Percentiles rank a stretch among this genome's conserved stretches.
Evolutionary conservation across 1,140 invertebrate species (phyloP).

Genomic region (Solenopsis invicta): DNA sequence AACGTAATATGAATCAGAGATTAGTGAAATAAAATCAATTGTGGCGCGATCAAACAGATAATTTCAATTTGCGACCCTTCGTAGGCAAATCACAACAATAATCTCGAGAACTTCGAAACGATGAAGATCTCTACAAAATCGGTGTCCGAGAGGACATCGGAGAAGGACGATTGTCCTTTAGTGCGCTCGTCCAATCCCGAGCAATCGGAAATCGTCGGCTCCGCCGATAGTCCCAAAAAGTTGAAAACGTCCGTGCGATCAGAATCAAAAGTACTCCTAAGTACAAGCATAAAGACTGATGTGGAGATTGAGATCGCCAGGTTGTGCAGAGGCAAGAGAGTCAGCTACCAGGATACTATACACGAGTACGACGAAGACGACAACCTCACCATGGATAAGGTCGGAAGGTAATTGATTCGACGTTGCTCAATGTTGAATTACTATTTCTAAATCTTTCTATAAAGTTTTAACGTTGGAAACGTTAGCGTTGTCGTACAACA

Average conservation of each 20-base stretch:
- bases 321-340: conserved; percentile 76
- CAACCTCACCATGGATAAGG: conserved; percentile 82
- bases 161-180: conserved; percentile 79
- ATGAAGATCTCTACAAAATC: conserved; percentile 85
- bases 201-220: conserved; percentile 14
- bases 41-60: neutral
- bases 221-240: conserved; percentile 60
- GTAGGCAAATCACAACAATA: conserved; percentile 82
- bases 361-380: conserved; percentile 81
- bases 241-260: conserved; percentile 66
- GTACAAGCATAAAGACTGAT: conserved; percentile 78
- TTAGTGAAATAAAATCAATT: neutral
- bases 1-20: neutral
- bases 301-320: conserved; percentile 73
- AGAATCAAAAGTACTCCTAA: conserved; percentile 82
- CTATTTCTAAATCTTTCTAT: conserved; percentile 13
- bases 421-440: neutral
- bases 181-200: conserved; percentile 76
- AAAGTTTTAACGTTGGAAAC: neutral
- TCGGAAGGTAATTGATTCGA: conserved; percentile 79
- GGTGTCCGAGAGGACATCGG: conserved; percentile 79
- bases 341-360: conserved; percentile 81
- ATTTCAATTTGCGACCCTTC: neutral
- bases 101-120: conserved; percentile 77
- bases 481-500: neutral